Conservation (phyloP, 2,797 vertebrate genomes). For the Delichon dasypus region DNA sequence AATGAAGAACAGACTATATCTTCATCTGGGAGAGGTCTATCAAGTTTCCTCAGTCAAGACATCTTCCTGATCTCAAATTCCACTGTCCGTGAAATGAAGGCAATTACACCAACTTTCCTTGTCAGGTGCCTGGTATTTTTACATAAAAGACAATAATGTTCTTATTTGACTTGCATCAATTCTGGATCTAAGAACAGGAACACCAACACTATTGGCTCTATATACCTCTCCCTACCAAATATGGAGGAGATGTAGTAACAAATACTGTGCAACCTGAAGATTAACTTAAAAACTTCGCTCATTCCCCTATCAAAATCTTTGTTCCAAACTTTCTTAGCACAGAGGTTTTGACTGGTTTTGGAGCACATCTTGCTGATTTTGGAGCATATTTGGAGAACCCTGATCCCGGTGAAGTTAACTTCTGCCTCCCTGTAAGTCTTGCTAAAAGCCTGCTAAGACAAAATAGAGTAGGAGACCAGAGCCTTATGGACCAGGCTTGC, state of each 20-base stretch:
- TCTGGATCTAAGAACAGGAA: not conserved
- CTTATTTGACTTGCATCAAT: not conserved
- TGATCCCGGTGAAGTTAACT: not conserved
- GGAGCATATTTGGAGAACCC: not conserved
- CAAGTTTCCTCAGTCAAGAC: not conserved
- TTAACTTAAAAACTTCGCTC: not conserved
- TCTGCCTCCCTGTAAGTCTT: not conserved
- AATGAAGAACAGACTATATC: not conserved
- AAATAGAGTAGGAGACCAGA: not conserved
- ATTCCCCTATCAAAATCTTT: not conserved
- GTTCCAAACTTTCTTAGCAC: not conserved
- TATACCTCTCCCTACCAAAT: not conserved
- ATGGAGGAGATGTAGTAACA: not conserved
- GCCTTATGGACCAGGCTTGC: rapidly evolving
- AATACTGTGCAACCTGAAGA: not conserved
- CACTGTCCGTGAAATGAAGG: not conserved
- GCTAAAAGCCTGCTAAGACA: not conserved
- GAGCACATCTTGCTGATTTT: not conserved
- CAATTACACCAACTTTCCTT: not conserved
- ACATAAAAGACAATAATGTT: not conserved
- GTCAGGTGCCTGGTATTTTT: not conserved
- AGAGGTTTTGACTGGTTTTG: not conserved
- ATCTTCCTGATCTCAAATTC: not conserved
- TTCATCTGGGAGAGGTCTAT: not conserved
- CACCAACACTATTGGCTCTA: not conserved